Conservation (phyloP, 2,888 invertebrate genomes). For the Lycaena phlaeas region DNA sequence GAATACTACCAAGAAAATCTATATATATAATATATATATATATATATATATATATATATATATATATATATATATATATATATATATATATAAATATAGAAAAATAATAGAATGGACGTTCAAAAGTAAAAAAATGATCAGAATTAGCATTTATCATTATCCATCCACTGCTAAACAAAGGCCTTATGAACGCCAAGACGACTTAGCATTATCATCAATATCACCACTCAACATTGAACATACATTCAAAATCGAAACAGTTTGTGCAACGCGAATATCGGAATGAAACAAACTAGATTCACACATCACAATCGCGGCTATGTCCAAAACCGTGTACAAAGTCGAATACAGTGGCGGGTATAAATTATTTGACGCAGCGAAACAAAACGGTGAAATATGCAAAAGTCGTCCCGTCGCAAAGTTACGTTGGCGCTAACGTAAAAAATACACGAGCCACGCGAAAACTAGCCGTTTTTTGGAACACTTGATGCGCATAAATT, state of each 20-base stretch:
- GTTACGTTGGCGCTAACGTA: slow-evolving; percentile 24
- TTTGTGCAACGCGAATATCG: neutral
- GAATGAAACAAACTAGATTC: slow-evolving; percentile 8
- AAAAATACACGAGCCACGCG: slow-evolving; percentile 22
- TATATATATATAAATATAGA: too few relatives aligned
- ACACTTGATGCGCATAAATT: slow-evolving; percentile 28
- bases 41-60: too few relatives aligned
- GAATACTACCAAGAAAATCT: too few relatives aligned
- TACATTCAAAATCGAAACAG: slow-evolving; percentile 1
- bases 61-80: too few relatives aligned
- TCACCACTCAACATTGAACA: too few relatives aligned
- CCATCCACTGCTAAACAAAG: too few relatives aligned
- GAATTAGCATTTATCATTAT: too few relatives aligned
- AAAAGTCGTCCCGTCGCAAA: slow-evolving; percentile 25
- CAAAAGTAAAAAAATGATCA: too few relatives aligned
- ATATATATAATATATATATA: too few relatives aligned
- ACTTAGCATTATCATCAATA: too few relatives aligned
- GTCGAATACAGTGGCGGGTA: slow-evolving; percentile 19
- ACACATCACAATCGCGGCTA: slow-evolving; percentile 16
- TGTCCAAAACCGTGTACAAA: slow-evolving; percentile 19
- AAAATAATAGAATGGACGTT: too few relatives aligned
- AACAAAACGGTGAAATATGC: slow-evolving; percentile 26
- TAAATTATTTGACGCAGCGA: slow-evolving; percentile 24
- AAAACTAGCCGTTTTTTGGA: slow-evolving; percentile 23
- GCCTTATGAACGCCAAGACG: too few relatives aligned